phyloP scores from a whole-genome alignment of 2,113 vertebrate genomes.

The Ia io region DNA sequence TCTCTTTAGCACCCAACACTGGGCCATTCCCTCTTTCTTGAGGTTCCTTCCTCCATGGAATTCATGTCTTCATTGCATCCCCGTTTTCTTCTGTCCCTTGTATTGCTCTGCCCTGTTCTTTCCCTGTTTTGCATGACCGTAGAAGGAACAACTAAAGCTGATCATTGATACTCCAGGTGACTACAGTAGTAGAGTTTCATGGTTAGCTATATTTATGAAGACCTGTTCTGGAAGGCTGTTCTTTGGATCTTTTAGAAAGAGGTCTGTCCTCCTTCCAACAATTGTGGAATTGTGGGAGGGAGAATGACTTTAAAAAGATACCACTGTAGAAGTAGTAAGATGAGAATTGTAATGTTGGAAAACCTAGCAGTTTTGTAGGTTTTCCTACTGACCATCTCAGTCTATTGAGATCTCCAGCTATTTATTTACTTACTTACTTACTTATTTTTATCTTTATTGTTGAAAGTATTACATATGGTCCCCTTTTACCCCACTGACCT shows the following conservation, averaged over 20 bases:
- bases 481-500: too few relatives aligned
- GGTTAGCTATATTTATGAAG: not conserved
- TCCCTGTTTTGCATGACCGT: not conserved
- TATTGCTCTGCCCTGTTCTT: too few relatives aligned
- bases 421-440: too few relatives aligned
- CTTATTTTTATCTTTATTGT: too few relatives aligned
- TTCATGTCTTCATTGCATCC: not conserved
- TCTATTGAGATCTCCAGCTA: not conserved
- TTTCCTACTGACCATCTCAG: not conserved
- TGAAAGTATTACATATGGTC: too few relatives aligned
- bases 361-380: not conserved
- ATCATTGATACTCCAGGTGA: not conserved
- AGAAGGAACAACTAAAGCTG: not conserved
- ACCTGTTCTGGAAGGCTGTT: not conserved
- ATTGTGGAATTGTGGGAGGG: not conserved
- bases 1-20: not conserved
- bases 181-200: not conserved
- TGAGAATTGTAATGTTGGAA: not conserved
- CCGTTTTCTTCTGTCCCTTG: not conserved
- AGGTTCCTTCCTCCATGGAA: not conserved
- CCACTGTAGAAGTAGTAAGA: not conserved
- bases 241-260: not conserved
- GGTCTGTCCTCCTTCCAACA: not conserved
- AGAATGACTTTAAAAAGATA: not conserved
- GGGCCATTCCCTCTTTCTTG: not conserved